Evolutionary conservation across 2,888 invertebrate species (phyloP), one percentile per base, ranked within the genome.

Genomic region (Pardosa pseudoannulata): DNA sequence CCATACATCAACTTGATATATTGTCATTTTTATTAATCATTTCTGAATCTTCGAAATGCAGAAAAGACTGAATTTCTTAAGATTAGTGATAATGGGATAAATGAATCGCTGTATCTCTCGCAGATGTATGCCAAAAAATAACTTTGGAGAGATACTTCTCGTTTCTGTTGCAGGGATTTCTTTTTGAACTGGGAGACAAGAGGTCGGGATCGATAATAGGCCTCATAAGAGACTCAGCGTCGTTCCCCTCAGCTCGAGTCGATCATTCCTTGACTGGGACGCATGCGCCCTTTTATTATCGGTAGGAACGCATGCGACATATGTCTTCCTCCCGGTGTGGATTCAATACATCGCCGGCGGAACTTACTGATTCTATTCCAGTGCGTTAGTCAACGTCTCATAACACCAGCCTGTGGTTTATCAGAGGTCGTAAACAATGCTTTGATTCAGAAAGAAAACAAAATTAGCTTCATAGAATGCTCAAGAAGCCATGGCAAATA

Each of bases 131-230:
- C 41, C 41, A 46, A 46, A 46, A 46, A 46, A 46, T 46, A 46
- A 46, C 6, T 46, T 46, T 46, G 41, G 41, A 46, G 41, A 46
- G 41, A 46, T 46, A 46, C 41, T 46, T 46, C 16, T 13, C 41
- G 41, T 46, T 46, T 46, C 41, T 46, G 41, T 46, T 46, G 41
- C 41, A 13, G 41, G 41, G 41, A 46, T 46, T 46, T 46, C 41
- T 46, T 46, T 46, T 13, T 46, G 41, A 46, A 46, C 41, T 46
- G 41, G 41, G 82, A 75, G 75, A 70, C 82, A 75, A 76, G 56
- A 32, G 75, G 68, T 71, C 75, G 68, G 70, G 71, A 82, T 82
- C 82, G 74, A 82, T 82, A 82, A 75, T 82, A 82, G 82, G 82
- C 70, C 67, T 80, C 72, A 65, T 32, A 46, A 64, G 72, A 28